Conservation (phyloP, 2,888 invertebrate species). For the Morpho deidamia region DNA sequence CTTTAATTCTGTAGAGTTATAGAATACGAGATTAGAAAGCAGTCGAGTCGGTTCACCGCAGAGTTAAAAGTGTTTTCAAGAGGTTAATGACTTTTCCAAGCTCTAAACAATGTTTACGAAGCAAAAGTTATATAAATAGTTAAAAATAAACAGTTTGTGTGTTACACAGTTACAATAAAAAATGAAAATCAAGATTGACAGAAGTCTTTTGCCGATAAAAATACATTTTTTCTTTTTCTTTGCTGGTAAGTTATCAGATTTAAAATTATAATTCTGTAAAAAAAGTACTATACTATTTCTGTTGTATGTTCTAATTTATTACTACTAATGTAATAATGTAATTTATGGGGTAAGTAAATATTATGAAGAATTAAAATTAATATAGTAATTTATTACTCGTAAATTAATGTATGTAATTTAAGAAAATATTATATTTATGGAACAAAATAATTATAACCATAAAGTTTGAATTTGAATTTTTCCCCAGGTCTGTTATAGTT, state of each 20-base stretch:
- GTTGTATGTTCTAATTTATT: too few species aligned
- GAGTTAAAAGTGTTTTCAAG: neutral
- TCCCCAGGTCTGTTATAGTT: too few species aligned
- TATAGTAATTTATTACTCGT: too few species aligned
- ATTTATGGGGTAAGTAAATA: too few species aligned
- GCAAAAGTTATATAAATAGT: neutral
- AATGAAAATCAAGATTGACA: slow-evolving; percentile 82
- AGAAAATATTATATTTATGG: too few species aligned
- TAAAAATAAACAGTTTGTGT: neutral
- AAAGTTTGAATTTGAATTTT: too few species aligned
- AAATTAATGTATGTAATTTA: too few species aligned
- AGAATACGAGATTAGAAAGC: slow-evolving; percentile 17
- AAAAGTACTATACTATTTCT: neutral
- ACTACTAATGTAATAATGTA: too few species aligned
- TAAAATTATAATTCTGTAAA: neutral
- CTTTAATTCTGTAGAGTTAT: slow-evolving; percentile 8
- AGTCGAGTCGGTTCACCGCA: slow-evolving; percentile 6
- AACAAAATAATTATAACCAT: too few species aligned
- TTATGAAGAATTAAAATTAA: neutral
- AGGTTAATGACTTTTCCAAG: neutral
- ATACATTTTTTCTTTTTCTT: slow-evolving; percentile 93
- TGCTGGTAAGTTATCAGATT: slow-evolving; percentile 81
- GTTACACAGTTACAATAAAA: slow-evolving; percentile 13
- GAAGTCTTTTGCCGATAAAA: slow-evolving; percentile 86
- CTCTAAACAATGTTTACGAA: neutral